These are phyloP conservation scores for Ernsta delagoae DNA, from an alignment of 2,888 invertebrate species.

Conservation along the genomic window DNA sequence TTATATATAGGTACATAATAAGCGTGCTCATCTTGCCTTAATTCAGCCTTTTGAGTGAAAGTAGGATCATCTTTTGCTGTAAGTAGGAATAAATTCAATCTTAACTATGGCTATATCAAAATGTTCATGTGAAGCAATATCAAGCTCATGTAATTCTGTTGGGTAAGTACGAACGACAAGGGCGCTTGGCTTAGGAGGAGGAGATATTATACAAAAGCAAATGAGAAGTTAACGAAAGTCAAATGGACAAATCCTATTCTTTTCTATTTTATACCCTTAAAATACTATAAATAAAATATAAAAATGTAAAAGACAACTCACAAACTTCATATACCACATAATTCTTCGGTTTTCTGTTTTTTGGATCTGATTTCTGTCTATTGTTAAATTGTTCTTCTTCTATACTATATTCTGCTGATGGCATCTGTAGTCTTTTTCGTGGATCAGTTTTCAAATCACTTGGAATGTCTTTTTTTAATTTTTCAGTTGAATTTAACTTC, in stretches of 20 bases:
- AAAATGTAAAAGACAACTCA: no score
- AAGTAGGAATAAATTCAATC: neutral
- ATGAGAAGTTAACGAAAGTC: no score
- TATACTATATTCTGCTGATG: constrained; percentile 5
- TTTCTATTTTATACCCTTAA: no score
- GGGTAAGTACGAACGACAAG: no score
- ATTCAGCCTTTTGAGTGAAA: constrained; percentile 35
- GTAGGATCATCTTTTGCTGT: constrained; percentile 47
- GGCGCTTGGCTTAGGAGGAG: no score
- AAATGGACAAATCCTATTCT: no score
- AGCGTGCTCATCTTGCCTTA: constrained; percentile 48
- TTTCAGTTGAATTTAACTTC: neutral
- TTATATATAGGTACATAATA: no score
- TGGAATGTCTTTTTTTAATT: neutral
- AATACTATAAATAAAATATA: no score
- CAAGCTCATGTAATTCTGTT: no score
- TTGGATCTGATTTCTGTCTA: neutral
- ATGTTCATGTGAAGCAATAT: no score
- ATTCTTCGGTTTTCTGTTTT: constrained; percentile 39
- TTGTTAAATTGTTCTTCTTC: neutral
- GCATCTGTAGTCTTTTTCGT: constrained; percentile 16
- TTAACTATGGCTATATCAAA: no score
- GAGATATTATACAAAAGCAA: no score
- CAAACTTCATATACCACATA: constrained; percentile 63
- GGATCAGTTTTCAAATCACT: neutral